Evolutionary conservation across 37 sponge, comb jelly and placozoan species (phyloP), one percentile per base, ranked within the genome.

Genomic region (Petrosia ficiformis): DNA sequence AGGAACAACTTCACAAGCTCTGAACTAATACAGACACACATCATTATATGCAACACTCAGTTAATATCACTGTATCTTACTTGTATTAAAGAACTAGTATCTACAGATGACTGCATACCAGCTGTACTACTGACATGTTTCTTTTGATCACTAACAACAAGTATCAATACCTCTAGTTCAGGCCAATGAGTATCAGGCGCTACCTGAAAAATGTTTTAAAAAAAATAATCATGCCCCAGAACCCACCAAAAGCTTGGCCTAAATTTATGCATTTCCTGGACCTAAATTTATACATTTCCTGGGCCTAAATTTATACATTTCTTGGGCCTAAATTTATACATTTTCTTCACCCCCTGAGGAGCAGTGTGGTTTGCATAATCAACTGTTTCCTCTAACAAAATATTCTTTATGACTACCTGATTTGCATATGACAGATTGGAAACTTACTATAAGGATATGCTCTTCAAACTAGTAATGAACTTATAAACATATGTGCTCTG

Each of bases 111-210:
- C 76, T 84, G 82, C 99, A 98, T 98, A 11, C 99, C 99, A 0
- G 43, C 60, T 5, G 92, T 95, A 44, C 99, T 98, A 80, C 94
- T 93, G 32, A 87, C 88, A 0, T 43, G 3, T 71, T 98, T 98
- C 82, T 87, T 84, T 6, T 88, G 83, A 0, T 76, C 91, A 85
- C 89, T 93, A 39, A 98, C 96, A 31, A 98, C 99, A 67, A 96
- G 82, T 3, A 98, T 87, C 31, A 98, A 79, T 32, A 90, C 85
- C 57, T 93, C 74, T 59, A 98, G 44, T n/a, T 95, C 96, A 22
- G 96, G 99, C 99, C 99, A 98, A 74, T 95, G 94, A 1, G 74
- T 44, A 1, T 64, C 84, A 3, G 95, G 87, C 32, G 82, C 75
- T 1, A 97, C 85, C 93, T 95, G 48, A 10, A 57, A 48, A 48